Base-by-base conservation (phyloP, 2,888 invertebrate genomes). In the Pachymerium ferrugineum region DNA sequence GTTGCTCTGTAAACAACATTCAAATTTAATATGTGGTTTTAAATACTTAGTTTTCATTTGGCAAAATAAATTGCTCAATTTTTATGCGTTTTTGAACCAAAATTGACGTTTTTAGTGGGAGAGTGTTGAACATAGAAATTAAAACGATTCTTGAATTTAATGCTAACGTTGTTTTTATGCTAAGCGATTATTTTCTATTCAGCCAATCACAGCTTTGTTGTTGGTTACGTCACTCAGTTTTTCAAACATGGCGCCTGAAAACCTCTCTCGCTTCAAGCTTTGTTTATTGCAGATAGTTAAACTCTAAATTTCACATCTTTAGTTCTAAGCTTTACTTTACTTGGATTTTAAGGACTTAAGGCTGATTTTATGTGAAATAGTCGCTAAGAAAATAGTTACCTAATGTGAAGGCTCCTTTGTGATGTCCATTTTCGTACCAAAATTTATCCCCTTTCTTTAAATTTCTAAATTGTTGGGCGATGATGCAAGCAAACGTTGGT, bases 1-100 rank as follows among this genome's bases (percentile, higher is more conserved):
- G 84, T 84, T 95, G 94, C 79, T 92, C 93, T 77, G 88, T 8
- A 78, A 77, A 76, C 12, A 35, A 35, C 35, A 35, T 10, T 35
- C 10, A 35, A 35, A 35, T 35, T 35, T 10, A 14, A 35, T 35
- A 10, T 35, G 38, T 12, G 10, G 38, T 35, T 35, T 35, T 12
- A 35, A 35, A 35, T 54, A 54, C 12, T 54, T 12, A 12, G 16
- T 54, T n/a, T 54, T 8, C 16, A 14, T 12, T 8, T 12, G 62
- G 16, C 8, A 8, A 54, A 54, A 54, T 54, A 12, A 12, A 14
- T 10, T 12, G 10, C 6, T 54, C 16, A 14, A 8, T 12, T 54
- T 54, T 8, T 54, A 54, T 8, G 16, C 10, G 8, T 54, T 54
- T 8, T 54, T 8, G 35, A 10, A 35, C 10, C 8, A 14, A 35